Percentiles rank a stretch among this genome's conserved stretches.
phyloP scores from a whole-genome alignment of 2,797 vertebrate species.

The Xiphorhynchus erythropygius region DNA sequence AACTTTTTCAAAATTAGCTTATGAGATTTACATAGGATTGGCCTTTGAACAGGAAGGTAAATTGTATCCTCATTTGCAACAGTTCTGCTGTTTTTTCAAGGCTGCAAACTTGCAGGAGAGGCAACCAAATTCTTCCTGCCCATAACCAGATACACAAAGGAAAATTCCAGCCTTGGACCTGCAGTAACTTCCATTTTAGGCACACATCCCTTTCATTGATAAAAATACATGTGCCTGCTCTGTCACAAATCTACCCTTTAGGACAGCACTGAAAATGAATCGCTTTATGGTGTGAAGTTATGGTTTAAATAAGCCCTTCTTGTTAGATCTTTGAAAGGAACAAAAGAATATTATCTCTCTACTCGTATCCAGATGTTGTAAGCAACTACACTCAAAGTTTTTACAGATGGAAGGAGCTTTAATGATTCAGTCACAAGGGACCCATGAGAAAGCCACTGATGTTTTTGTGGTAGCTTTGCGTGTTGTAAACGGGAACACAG shows the following conservation, averaged over 20 bases:
- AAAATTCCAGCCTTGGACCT: not conserved
- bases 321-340: not conserved
- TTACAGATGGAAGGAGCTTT: not conserved
- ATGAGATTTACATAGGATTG: slow-evolving; percentile 12
- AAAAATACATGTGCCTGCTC: not conserved
- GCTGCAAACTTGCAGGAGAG: not conserved
- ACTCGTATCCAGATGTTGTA: not conserved
- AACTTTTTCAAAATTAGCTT: slow-evolving; percentile 36
- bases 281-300: not conserved
- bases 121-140: not conserved
- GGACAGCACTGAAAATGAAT: not conserved
- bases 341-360: not conserved
- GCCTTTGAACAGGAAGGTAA: slow-evolving; percentile 16
- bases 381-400: not conserved
- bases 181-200: not conserved
- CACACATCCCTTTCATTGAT: not conserved
- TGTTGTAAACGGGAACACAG: not conserved
- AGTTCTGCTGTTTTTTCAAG: not conserved
- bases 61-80: not conserved
- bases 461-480: not conserved
- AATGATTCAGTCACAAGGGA: not conserved
- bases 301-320: not conserved
- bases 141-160: not conserved
- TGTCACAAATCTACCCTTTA: not conserved
- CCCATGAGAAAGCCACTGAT: not conserved